Evolutionary conservation across 1,140 invertebrate genomes (phyloP), one percentile per base, ranked within the genome.

Genomic region (Drosophila arawakana): DNA sequence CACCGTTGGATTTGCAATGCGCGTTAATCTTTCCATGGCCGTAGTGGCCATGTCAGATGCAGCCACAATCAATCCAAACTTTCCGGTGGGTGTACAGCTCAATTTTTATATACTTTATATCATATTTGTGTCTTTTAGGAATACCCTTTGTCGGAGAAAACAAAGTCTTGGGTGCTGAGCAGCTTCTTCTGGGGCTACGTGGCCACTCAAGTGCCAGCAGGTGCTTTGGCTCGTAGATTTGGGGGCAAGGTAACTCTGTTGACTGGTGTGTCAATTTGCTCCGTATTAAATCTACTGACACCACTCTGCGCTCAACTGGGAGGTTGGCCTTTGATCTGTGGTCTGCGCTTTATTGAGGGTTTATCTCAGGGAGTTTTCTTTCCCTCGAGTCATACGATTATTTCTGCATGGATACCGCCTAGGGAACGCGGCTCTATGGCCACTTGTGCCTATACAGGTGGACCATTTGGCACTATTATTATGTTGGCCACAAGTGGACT

Each of bases 351-450:
- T 0, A 73, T 96, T 0, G 95, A 96, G 86, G 97, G 97, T 0
- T 86, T 98, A 2, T 93, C 93, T 35, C 95, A 98, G 93, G 97
- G 97, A 10, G 94, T 96, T 2, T 94, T 96, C 21, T 96, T 96
- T 80, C 97, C 97, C 0, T 94, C 94, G 34, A 93, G 96, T 3
- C 96, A 98, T 81, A 95, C 95, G 0, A 92, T 97, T 1, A 93
- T 97, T 62, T 95, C 96, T 0, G 96, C 96, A 80, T 98, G 97
- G 97, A 47, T 93, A 7, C 95, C 95, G 2, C 82, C 90, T 3
- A 82, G 92, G 18, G 95, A 95, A 90, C 86, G 94, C 15, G 94
- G 94, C 2, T 89, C 93, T 7, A 84, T 94, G 49, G 93, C 92
- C 41, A 94, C 94, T 2, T 93, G 94, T 41, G 93, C 94, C 10